Evolutionary conservation across 2,888 invertebrate genomes (phyloP), one percentile per base, ranked within the genome.

Genomic region (Cephus sareptanus): DNA sequence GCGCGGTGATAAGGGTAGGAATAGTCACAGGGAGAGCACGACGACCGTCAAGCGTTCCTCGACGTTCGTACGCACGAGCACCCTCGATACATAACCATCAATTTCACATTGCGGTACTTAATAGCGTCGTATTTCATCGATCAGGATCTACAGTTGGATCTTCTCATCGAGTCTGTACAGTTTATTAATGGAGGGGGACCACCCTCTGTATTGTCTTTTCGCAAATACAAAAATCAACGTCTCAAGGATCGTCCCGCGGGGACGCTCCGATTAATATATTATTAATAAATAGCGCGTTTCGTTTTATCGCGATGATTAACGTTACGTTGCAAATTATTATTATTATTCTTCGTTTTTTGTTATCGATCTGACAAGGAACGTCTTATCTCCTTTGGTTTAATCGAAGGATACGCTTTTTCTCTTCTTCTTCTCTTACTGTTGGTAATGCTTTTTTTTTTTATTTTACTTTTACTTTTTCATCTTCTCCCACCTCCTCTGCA

Each of bases 1-100:
- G 79, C 88, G 89, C 76, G 87, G 85, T 76, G 86, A 89, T 79
- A 89, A 88, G 83, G 86, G 86, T 85, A 89, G 89, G 81, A 87
- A 83, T 82, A 87, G 86, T 81, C 85, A 87, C 78, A 85, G 87
- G 81, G 85, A 88, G 79, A 85, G 83, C 79, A 82, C 86, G 77
- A 81, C 82, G 79, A 87, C 83, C 83, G 86, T 84, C 73, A 87
- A 88, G 83, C 86, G 88, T 79, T 87, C 89, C 78, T 84, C 85
- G 73, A 84, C 84, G 73, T 88, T 88, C 79, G 83, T 86, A 78
- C 86, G 86, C 77, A 85, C 90, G 73, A 81, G 86, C 79, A 87
- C 87, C 30, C 80, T 89, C 56, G 89, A 90, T 77, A 87, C 84
- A 76, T 88, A 87, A 80, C 70, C 73, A 23, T 34, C 15, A 33